Percentiles rank a stretch among this genome's conserved stretches.
These are phyloP conservation scores for Lissocephala sabroskyi DNA, from an alignment of 2,888 invertebrate species.

Conservation along the genomic window DNA sequence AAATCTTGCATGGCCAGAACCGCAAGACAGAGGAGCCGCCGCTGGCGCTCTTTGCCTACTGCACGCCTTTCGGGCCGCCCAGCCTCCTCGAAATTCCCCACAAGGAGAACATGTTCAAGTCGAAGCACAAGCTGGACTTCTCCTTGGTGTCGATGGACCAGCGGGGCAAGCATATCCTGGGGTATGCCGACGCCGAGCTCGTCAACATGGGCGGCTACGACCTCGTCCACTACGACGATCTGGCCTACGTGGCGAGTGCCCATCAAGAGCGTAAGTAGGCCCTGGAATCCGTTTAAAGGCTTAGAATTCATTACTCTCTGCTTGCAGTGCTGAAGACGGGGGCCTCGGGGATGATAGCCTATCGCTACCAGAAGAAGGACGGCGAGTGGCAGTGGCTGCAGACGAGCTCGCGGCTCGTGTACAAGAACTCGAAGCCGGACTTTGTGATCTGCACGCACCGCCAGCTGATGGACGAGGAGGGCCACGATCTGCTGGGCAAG, in stretches of 20 bases:
- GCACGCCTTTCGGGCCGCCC: slow-evolving; percentile 99
- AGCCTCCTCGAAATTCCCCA: slow-evolving; percentile 97
- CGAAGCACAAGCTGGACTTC: slow-evolving; percentile 98
- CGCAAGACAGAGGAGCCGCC: slow-evolving; percentile 95
- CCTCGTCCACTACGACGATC: slow-evolving; percentile 97
- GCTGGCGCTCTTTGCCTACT: slow-evolving; percentile 95
- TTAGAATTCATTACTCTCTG: neutral
- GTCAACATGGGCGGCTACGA: slow-evolving; percentile 97
- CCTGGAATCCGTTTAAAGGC: no score
- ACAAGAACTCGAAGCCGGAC: slow-evolving; percentile 99
- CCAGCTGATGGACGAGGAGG: slow-evolving; percentile 99
- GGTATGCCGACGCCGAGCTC: slow-evolving; percentile 92
- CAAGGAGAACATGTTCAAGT: slow-evolving; percentile 99
- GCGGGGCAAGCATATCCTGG: slow-evolving; percentile 95
- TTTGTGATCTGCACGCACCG: slow-evolving; percentile 99
- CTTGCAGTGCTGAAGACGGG: slow-evolving; percentile 95
- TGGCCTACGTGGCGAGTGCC: slow-evolving; percentile 97
- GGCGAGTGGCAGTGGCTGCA: slow-evolving; percentile 98
- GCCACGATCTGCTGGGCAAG: slow-evolving; percentile 95
- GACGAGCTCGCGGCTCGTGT: slow-evolving; percentile 94
- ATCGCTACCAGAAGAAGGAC: slow-evolving; percentile 95
- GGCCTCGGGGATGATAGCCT: slow-evolving; percentile 99
- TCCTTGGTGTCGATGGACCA: slow-evolving; percentile 98
- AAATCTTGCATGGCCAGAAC: slow-evolving; percentile 97
- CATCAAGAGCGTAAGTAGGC: slow-evolving; percentile 97